phyloP scores from a whole-genome alignment of 2,888 invertebrate species.

The Cosmia trapezina region DNA sequence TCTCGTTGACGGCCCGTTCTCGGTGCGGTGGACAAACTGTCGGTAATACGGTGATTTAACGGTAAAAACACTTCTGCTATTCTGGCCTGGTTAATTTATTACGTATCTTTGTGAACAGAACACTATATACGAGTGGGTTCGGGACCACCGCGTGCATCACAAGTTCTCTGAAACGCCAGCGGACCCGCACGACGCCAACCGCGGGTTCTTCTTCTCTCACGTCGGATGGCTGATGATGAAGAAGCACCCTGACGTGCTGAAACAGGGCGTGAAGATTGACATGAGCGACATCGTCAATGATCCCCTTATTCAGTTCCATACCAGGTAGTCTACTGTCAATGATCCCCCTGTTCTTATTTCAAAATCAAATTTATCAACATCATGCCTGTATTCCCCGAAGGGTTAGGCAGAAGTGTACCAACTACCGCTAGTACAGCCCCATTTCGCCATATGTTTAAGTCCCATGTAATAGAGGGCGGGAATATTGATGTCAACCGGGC shows the following conservation, averaged over 20 bases:
- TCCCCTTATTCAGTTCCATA: conserved; percentile 94
- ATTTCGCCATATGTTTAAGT: neutral
- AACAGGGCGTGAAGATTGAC: conserved; percentile 94
- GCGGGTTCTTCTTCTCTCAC: conserved; percentile 98
- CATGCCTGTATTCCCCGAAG: neutral
- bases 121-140: conserved; percentile 93
- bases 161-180: conserved; percentile 94
- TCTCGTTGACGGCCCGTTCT: too few relatives aligned
- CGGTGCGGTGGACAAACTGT: too few relatives aligned
- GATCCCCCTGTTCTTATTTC: neutral
- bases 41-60: too few relatives aligned
- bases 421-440: neutral
- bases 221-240: conserved; percentile 97
- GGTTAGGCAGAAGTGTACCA: neutral
- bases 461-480: neutral
- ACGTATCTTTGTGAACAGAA: conserved; percentile 86
- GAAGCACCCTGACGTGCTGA: conserved; percentile 96
- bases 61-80: neutral
- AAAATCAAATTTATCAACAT: neutral
- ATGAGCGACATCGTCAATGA: conserved; percentile 95
- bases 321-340: conserved; percentile 88
- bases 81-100: neutral
- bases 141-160: conserved; percentile 94
- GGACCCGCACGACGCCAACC: conserved; percentile 95
- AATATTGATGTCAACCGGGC: neutral